These are phyloP conservation scores for Sphyrna mokarran DNA, from an alignment of 2,113 vertebrate genomes.

Conservation along the genomic window DNA sequence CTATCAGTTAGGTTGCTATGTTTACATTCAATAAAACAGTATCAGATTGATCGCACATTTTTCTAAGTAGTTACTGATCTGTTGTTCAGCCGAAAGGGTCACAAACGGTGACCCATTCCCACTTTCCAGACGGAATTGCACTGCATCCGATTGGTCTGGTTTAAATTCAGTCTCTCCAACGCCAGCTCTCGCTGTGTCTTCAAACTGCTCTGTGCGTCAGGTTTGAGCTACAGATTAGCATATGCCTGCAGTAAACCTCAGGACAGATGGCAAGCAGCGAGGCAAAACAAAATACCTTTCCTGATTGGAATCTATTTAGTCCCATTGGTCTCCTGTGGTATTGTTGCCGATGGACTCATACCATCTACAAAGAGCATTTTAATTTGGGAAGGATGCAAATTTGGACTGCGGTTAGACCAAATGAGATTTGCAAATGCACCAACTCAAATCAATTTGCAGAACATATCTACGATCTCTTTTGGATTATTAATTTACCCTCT, in stretches of 20 bases:
- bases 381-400: background rate
- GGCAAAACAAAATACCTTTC: background rate
- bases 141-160: background rate
- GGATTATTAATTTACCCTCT: background rate
- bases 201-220: conserved; percentile 16
- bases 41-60: background rate
- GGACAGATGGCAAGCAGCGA: conserved; percentile 11
- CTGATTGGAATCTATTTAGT: background rate
- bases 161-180: background rate
- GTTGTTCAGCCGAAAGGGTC: background rate
- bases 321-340: background rate
- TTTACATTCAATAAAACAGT: background rate
- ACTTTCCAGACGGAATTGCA: background rate
- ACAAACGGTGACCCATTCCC: background rate
- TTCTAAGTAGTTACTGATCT: background rate
- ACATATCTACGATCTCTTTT: background rate
- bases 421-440: background rate
- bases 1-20: background rate
- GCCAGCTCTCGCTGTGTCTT: background rate
- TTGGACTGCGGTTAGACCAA: background rate
- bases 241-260: background rate
- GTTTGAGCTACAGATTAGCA: background rate
- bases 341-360: background rate
- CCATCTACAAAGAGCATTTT: background rate
- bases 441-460: background rate